These are phyloP conservation scores for Agrotis exclamationis DNA, from an alignment of 2,888 invertebrate species.

Conservation along the genomic window DNA sequence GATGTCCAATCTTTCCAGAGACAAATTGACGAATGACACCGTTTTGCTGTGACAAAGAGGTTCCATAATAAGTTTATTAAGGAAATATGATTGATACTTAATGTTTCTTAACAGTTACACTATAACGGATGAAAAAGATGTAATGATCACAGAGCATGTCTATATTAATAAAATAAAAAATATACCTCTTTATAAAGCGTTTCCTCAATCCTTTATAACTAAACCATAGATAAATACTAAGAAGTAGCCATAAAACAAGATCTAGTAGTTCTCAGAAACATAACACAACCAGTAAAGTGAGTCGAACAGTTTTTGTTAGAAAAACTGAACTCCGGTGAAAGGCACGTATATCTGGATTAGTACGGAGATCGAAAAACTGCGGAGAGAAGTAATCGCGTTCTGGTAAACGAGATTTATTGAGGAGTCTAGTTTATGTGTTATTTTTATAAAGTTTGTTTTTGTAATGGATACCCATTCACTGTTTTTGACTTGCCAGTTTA, in stretches of 20 bases:
- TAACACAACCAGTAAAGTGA: conserved; percentile 58
- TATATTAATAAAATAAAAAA: too few species aligned
- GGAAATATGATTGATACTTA: too few species aligned
- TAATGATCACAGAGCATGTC: too few species aligned
- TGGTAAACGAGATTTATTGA: conserved; percentile 29
- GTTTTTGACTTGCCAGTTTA: too few species aligned
- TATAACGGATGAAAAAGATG: too few species aligned
- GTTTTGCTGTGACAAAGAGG: too few species aligned
- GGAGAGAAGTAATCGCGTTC: conserved; percentile 10
- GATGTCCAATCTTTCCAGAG: too few species aligned
- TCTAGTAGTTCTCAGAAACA: conserved; percentile 58
- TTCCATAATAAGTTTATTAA: too few species aligned
- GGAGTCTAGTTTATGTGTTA: conserved; percentile 7
- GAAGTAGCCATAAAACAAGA: conserved; percentile 20
- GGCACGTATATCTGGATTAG: conserved; percentile 74
- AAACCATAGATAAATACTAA: conserved; percentile 5
- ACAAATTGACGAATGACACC: too few species aligned
- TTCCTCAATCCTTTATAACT: neutral
- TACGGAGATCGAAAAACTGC: conserved; percentile 46
- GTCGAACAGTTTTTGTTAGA: conserved; percentile 63
- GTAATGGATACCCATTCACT: too few species aligned
- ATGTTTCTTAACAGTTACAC: too few species aligned
- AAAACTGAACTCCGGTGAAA: conserved; percentile 73
- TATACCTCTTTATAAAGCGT: neutral
- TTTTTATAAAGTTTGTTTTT: conserved; percentile 3